These are phyloP conservation scores for Lepeophtheirus nordmannii DNA, from an alignment of 2,888 invertebrate genomes.

Conservation along the genomic window DNA sequence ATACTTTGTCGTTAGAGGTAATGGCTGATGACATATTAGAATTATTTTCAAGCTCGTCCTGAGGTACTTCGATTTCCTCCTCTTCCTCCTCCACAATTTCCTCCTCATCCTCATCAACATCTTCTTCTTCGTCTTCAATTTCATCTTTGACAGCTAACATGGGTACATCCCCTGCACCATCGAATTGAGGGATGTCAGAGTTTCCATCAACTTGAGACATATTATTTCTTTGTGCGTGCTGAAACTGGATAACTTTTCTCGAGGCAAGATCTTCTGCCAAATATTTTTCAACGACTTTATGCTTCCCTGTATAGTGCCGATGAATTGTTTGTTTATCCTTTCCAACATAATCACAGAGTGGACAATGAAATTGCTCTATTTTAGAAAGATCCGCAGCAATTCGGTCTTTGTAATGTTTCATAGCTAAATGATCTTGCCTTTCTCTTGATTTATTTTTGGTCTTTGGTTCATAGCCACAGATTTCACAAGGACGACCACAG, in stretches of 20 bases:
- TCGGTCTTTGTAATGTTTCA: slow-evolving; percentile 19
- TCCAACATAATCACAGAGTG: slow-evolving; percentile 11
- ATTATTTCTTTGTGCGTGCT: background rate
- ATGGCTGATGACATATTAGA: background rate
- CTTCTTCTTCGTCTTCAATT: slow-evolving; percentile 4
- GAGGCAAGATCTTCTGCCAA: slow-evolving; percentile 12
- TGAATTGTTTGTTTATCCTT: slow-evolving; percentile 19
- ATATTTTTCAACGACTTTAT: slow-evolving; percentile 17
- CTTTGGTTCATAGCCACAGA: slow-evolving; percentile 25
- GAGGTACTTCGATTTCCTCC: too few species aligned
- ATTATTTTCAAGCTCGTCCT: background rate
- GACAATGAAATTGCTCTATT: slow-evolving; percentile 5
- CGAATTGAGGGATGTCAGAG: slow-evolving; percentile 17
- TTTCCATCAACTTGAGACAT: slow-evolving; percentile 7
- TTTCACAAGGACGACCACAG: slow-evolving; percentile 20
- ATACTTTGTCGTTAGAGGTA: background rate
- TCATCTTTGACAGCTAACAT: background rate
- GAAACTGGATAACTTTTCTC: background rate
- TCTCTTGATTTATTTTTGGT: slow-evolving; percentile 25
- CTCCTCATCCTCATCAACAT: background rate
- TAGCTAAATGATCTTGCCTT: slow-evolving; percentile 22
- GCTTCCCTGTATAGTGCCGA: slow-evolving; percentile 19
- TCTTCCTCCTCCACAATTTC: background rate
- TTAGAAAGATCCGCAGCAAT: slow-evolving; percentile 14
- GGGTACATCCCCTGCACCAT: slow-evolving; percentile 11